Conservation (phyloP, 2,888 invertebrate species). For the Lacanobia oleracea region DNA sequence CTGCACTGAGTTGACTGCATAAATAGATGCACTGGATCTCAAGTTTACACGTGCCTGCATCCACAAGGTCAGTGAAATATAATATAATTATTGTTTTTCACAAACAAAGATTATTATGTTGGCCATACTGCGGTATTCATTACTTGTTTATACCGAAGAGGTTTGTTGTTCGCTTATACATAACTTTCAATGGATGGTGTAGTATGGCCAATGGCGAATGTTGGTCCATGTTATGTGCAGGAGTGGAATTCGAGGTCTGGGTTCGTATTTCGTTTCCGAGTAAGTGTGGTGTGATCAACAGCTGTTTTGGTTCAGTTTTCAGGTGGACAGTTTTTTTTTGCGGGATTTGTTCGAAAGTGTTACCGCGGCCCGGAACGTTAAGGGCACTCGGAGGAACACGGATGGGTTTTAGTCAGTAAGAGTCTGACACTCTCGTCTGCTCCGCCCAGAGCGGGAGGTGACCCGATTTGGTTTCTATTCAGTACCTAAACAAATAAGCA, state of each 20-base stretch:
- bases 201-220: neutral
- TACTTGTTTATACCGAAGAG: neutral
- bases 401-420: too few relatives aligned
- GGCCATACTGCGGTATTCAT: conserved; percentile 8
- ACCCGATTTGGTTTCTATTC: too few relatives aligned
- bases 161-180: neutral
- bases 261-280: conserved; percentile 8
- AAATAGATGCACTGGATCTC: conserved; percentile 12
- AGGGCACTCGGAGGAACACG: too few relatives aligned
- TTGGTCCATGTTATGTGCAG: neutral
- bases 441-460: too few relatives aligned
- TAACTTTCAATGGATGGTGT: neutral
- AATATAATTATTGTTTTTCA: conserved; percentile 51
- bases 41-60: conserved; percentile 34
- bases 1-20: conserved; percentile 4
- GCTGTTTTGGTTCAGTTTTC: neutral
- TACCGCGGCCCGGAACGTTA: too few relatives aligned
- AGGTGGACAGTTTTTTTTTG: too few relatives aligned
- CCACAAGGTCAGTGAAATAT: conserved; percentile 52
- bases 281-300: conserved; percentile 25
- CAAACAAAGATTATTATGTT: conserved; percentile 34
- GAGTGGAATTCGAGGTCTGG: conserved; percentile 27
- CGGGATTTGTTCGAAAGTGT: too few relatives aligned
- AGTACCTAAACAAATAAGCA: neutral
- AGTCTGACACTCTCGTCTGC: too few relatives aligned